phyloP scores from a whole-genome alignment of 2,113 vertebrate genomes.

The Desmodus rotundus region DNA sequence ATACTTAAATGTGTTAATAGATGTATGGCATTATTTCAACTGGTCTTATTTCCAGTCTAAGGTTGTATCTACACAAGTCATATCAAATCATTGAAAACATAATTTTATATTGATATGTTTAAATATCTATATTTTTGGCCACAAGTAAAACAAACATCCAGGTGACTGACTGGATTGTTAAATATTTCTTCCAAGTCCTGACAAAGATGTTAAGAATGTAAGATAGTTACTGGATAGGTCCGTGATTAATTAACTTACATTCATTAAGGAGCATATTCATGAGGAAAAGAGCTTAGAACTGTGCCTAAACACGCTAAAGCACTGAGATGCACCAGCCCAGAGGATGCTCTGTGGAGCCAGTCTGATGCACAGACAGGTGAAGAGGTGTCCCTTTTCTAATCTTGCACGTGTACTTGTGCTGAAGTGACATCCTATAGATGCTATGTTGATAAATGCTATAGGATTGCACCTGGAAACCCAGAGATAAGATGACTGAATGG shows the following conservation, averaged over 20 bases:
- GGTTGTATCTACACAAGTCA: neutral
- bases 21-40: neutral
- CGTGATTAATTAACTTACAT: neutral
- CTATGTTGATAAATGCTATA: conserved; percentile 6
- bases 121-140: neutral
- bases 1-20: neutral
- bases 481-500: conserved; percentile 30
- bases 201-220: neutral
- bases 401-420: neutral
- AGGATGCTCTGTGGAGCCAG: neutral
- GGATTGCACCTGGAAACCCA: neutral
- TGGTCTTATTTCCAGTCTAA: neutral
- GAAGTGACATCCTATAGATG: neutral
- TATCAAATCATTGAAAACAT: neutral
- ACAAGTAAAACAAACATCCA: neutral
- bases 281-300: neutral
- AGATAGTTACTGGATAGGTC: neutral
- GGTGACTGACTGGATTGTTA: neutral
- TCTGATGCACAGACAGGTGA: neutral
- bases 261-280: neutral
- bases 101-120: neutral
- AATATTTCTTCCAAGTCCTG: neutral
- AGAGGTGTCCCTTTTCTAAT: neutral
- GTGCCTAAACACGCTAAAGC: neutral
- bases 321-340: neutral